A percentile compares a stretch with the other conserved stretches of the same genome.
Conservation (phyloP, 2,888 invertebrate species). For the Epistrophella euchroma region DNA sequence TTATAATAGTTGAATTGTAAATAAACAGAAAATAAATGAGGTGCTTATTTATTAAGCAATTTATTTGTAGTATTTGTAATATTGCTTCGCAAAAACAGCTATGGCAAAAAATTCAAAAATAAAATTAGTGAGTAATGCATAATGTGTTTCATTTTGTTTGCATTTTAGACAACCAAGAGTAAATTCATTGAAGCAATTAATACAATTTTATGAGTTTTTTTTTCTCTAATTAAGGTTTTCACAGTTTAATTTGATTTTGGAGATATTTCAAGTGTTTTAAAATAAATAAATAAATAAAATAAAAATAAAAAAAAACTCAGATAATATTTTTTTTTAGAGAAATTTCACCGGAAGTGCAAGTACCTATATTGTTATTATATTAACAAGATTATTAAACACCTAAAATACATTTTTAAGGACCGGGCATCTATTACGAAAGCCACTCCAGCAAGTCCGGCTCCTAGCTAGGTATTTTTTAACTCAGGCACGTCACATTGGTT, state of each 20-base stretch:
- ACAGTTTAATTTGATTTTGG: not conserved
- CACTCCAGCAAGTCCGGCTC: no score
- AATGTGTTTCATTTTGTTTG: not conserved
- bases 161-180: not conserved
- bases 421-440: no score
- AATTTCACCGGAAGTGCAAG: no score
- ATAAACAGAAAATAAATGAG: not conserved
- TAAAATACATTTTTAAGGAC: no score
- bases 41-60: not conserved
- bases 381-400: no score
- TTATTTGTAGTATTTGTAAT: not conserved
- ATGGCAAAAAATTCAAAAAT: not conserved
- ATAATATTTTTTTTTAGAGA: no score
- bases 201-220: not conserved
- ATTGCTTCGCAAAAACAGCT: no score
- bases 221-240: not conserved
- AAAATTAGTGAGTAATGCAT: not conserved
- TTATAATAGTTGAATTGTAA: not conserved
- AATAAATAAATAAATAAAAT: not conserved
- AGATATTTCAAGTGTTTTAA: not conserved
- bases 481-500: no score
- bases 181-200: not conserved
- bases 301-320: not conserved
- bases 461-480: no score
- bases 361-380: no score